A percentile compares a stretch with the other conserved stretches of the same genome.
phyloP scores from a whole-genome alignment of 2,797 vertebrate species.

The Bradypodion pumilum region DNA sequence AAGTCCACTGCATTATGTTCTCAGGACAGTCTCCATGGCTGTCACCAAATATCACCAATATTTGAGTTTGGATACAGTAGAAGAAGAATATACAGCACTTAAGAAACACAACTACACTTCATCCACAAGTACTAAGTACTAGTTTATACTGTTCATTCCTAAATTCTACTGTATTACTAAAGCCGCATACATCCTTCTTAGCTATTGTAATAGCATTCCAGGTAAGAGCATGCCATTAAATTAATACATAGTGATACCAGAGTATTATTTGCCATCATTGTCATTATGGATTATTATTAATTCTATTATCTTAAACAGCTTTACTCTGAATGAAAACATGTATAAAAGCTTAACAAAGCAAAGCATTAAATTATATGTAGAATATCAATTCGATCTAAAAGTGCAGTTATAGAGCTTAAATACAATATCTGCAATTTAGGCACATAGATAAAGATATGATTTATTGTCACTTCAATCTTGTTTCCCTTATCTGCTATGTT shows the following conservation, averaged over 20 bases:
- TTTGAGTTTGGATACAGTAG: too few species aligned
- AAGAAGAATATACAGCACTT: not conserved
- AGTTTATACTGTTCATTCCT: not conserved
- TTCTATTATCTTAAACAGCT: not conserved
- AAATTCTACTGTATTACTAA: not conserved
- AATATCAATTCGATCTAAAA: constrained; percentile 8
- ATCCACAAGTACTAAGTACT: not conserved
- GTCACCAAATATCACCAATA: too few species aligned
- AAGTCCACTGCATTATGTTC: too few species aligned
- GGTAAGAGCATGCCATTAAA: constrained; percentile 17
- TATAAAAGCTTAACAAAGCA: not conserved
- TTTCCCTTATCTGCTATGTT: not conserved
- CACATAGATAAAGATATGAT: accelerated
- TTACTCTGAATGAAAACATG: not conserved
- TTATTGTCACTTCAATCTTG: not conserved
- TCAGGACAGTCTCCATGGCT: too few species aligned
- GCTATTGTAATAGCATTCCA: constrained; percentile 3
- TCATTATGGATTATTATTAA: constrained; percentile 6
- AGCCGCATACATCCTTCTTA: not conserved
- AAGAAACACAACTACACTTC: not conserved
- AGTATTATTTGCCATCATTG: not conserved
- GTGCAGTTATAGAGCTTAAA: accelerated
- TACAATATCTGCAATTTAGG: accelerated
- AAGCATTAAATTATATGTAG: not conserved
- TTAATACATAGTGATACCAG: constrained; percentile 18